Base-by-base conservation (phyloP, 2,113 vertebrate genomes). In the Passer montanus region DNA sequence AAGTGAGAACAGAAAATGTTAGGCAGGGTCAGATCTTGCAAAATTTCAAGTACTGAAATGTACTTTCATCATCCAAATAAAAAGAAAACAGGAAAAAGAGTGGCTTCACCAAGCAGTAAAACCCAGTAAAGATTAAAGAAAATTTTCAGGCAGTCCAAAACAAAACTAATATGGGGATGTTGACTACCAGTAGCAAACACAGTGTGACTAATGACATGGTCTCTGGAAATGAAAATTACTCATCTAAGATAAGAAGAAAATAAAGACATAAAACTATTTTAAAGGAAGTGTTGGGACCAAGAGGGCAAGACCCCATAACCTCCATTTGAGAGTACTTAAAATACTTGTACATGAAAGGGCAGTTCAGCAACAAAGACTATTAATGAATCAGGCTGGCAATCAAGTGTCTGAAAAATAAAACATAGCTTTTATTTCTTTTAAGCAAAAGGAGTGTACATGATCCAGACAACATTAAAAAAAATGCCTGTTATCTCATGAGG, bases 61-160 rank as follows among this genome's bases (percentile, higher is more conserved):
- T 67, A 60, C 79, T 95, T 94, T 94, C 68, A 92, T 92, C 79
- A 78, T 63, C 68, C 69, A 81, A 81, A 84, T 89, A 92, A 93
- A 88, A 94, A 63, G 55, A 86, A 92, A 93, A 64, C 5, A 24
- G 14, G 33, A 49, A 55, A 76, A 73, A 74, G 21, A 50, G 33
- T 82, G 52, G 27, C 35, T 88, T 94, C 33, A 63, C 26, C 33
- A 80, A 81, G 55, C n/a, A 94, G 59, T 23, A 86, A 89, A 86
- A 86, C 13, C 2, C 43, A 70, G 62, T 84, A 84, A 84, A 85
- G 76, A 92, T 81, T 92, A 89, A 88, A 94, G 83, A 93, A 20
- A 50, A 90, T 78, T 92, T 93, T 50, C 43, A 90, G 59, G 27
- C 49, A 88, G 67, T n/a, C 27, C 50, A 88, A 93, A 95, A 28